phyloP scores from a whole-genome alignment of 2,797 vertebrate species.

The Diceros bicornis region DNA sequence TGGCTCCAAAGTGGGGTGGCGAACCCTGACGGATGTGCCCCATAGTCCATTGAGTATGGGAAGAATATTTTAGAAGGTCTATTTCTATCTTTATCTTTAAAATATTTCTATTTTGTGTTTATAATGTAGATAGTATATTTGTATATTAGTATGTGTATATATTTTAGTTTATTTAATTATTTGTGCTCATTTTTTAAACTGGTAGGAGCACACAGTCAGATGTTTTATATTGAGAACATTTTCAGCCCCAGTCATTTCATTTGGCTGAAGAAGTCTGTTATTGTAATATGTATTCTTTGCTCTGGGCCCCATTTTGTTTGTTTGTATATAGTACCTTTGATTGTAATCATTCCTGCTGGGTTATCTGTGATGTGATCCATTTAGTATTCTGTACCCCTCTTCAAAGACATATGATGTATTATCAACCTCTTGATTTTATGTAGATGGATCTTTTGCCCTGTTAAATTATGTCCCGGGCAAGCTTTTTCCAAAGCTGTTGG shows the following conservation, averaged over 20 bases:
- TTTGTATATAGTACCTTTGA: not conserved
- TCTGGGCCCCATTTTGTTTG: not conserved
- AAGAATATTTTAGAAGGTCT: not conserved
- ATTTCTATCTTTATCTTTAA: not conserved
- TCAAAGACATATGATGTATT: not conserved
- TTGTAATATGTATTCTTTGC: not conserved
- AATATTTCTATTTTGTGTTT: slow-evolving; percentile 9
- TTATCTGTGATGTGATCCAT: not conserved
- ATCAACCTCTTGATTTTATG: not conserved
- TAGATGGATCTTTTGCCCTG: not conserved
- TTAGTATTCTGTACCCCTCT: slow-evolving; percentile 28
- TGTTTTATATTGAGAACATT: not conserved
- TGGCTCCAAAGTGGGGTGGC: not conserved
- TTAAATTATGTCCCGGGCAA: not conserved
- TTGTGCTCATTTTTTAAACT: not conserved
- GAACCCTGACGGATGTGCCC: not conserved
- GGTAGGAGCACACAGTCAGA: not conserved
- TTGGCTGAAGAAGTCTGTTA: not conserved
- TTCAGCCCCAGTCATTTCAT: not conserved
- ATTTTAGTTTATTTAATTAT: slow-evolving; percentile 16
- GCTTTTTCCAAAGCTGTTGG: not conserved
- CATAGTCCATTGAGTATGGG: not conserved
- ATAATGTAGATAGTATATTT: not conserved
- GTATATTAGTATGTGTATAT: not conserved
- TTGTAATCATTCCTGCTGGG: not conserved